phyloP scores from a whole-genome alignment of 2,797 vertebrate species.

The Valencia hispanica region DNA sequence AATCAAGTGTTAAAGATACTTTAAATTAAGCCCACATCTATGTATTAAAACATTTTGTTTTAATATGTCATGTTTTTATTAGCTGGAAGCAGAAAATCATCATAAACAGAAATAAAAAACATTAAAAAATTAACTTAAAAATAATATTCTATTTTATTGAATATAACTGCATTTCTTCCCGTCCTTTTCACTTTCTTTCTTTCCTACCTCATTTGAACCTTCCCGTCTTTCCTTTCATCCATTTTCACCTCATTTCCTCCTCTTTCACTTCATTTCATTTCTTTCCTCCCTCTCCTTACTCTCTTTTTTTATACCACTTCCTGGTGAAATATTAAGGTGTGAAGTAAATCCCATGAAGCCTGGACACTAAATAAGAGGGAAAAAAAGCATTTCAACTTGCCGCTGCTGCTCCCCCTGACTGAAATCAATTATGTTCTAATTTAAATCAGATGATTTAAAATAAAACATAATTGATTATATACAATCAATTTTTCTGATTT shows the following conservation, averaged over 20 bases:
- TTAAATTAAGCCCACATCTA: too few species aligned
- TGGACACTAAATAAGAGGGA: neutral
- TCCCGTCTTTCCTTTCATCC: neutral
- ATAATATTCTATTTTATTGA: too few species aligned
- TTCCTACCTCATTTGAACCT: neutral
- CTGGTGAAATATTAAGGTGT: neutral
- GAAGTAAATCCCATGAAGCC: neutral
- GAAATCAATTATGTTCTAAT: neutral
- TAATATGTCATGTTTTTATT: too few species aligned
- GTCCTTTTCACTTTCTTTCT: neutral
- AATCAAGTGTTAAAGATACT: neutral
- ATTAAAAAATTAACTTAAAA: too few species aligned
- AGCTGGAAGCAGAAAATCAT: neutral
- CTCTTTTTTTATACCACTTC: neutral
- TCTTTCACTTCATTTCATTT: neutral
- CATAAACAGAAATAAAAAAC: too few species aligned
- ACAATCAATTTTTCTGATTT: neutral
- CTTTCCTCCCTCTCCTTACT: neutral
- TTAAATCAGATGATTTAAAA: too few species aligned
- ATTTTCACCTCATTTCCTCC: neutral
- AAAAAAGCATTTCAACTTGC: neutral
- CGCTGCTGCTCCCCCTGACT: neutral
- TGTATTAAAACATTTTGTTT: neutral
- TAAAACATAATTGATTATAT: too few species aligned
- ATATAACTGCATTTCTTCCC: neutral